A percentile compares a stretch with the other conserved stretches of the same genome.
phyloP scores from a whole-genome alignment of 2,888 invertebrate genomes.

The Hyles lineata region DNA sequence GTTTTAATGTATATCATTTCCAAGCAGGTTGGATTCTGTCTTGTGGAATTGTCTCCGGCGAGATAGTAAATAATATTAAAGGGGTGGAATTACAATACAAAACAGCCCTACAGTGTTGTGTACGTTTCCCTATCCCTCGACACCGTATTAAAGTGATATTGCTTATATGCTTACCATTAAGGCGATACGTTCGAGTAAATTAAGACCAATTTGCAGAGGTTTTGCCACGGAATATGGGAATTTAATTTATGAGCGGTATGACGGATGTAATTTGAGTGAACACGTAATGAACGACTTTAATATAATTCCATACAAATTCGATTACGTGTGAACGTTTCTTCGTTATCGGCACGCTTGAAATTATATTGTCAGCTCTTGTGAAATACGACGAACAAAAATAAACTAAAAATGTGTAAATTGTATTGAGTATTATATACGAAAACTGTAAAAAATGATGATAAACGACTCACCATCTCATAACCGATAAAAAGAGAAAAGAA shows the following conservation, averaged over 20 bases:
- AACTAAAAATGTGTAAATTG: not conserved
- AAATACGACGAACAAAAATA: not conserved
- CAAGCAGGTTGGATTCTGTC: conserved; percentile 51
- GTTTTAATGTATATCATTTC: conserved; percentile 40
- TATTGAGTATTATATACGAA: not conserved
- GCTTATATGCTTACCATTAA: conserved; percentile 77
- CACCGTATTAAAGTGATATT: conserved; percentile 73
- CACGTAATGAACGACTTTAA: conserved; percentile 71
- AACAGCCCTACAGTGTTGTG: conserved; percentile 50
- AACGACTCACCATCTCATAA: not conserved
- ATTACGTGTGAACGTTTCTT: conserved; percentile 37
- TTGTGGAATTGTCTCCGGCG: conserved; percentile 62
- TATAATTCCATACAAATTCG: conserved; percentile 57
- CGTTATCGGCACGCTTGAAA: conserved; percentile 9
- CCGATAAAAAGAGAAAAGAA: not conserved
- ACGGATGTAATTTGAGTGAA: conserved; percentile 73
- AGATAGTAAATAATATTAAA: conserved; percentile 70
- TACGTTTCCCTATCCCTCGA: conserved; percentile 47
- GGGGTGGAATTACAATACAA: conserved; percentile 63
- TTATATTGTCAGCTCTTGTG: conserved; percentile 2
- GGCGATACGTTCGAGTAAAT: conserved; percentile 78
- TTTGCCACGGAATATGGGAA: conserved; percentile 74
- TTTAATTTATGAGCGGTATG: conserved; percentile 74
- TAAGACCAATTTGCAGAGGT: conserved; percentile 81
- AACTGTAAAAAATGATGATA: not conserved